A percentile compares a stretch with the other conserved stretches of the same genome.
Conservation (phyloP, 2,113 vertebrate genomes). For the pig (Sus scrofa) region T2T-Sscrofa CM000817.6:97451001-97451500, state of each 20-base stretch:
- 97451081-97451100: background rate
- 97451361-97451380: background rate
- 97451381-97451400: background rate
- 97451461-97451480: background rate
- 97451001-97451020: slow-evolving; percentile 27
- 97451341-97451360: background rate
- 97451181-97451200: background rate
- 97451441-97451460: background rate
- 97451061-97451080: background rate
- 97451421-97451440: background rate
- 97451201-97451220: background rate
- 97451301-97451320: background rate
- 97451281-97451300: background rate
- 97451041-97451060: background rate
- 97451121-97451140: background rate
- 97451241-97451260: background rate
- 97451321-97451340: background rate
- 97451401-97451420: background rate
- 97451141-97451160: background rate
- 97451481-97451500: background rate
- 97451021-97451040: background rate
- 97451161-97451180: background rate
- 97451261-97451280: background rate
- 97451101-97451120: background rate
- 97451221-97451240: background rate